A percentile compares a stretch with the other conserved stretches of the same genome.
These are phyloP conservation scores for Drosophila nannoptera DNA, from an alignment of 1,140 invertebrate genomes.

Conservation along the genomic window DNA sequence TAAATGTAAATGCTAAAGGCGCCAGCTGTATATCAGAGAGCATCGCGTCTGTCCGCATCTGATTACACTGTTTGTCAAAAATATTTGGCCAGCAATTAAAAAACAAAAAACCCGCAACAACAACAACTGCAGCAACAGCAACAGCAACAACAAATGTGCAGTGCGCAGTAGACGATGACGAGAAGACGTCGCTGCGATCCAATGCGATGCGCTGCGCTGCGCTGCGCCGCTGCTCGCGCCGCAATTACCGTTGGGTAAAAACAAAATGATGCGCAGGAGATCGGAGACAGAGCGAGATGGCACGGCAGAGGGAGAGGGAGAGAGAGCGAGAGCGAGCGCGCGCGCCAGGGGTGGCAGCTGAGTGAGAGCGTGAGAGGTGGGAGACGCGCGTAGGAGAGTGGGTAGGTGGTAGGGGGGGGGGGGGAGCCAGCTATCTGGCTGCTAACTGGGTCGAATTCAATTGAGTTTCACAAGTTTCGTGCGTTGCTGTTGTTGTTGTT, in stretches of 20 bases:
- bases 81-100: constrained; percentile 70
- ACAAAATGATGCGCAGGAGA: background rate
- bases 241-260: constrained; percentile 23
- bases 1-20: constrained; percentile 31
- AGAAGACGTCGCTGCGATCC: constrained; percentile 5
- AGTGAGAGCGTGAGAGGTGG: no score
- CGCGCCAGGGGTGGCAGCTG: background rate
- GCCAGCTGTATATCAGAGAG: constrained; percentile 17
- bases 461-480: constrained; percentile 55
- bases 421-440: constrained; percentile 2
- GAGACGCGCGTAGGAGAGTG: background rate
- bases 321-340: background rate
- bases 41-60: constrained; percentile 41
- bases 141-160: constrained; percentile 55
- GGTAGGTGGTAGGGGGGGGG: background rate
- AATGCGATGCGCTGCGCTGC: constrained; percentile 10
- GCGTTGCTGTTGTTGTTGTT: constrained; percentile 2
- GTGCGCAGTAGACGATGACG: constrained; percentile 58
- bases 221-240: constrained; percentile 23
- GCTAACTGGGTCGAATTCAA: constrained; percentile 44
- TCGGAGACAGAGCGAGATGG: background rate
- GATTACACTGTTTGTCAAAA: constrained; percentile 70
- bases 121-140: background rate
- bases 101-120: background rate
- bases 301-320: constrained; percentile 4